Conservation (phyloP, 2,113 vertebrate species). For the Amblyornis subalaris region DNA sequence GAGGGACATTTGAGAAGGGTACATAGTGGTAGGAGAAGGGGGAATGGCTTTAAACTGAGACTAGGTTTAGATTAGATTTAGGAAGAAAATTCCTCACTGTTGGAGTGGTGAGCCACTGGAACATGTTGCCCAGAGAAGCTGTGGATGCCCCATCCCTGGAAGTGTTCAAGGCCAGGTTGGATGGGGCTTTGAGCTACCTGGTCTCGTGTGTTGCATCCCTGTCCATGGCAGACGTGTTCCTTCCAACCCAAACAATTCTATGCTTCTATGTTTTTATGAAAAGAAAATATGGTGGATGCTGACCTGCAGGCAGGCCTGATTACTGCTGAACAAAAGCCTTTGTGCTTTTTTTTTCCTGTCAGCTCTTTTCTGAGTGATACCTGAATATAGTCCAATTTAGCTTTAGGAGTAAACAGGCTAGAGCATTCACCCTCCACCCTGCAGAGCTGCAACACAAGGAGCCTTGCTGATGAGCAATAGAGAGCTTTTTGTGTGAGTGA, state of each 20-base stretch:
- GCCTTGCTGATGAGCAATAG: fast-evolving
- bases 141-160: not conserved
- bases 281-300: not conserved
- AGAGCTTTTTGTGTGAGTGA: fast-evolving
- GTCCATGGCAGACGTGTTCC: not conserved
- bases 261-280: not conserved
- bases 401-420: not conserved
- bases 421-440: not conserved
- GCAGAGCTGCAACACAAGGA: not conserved
- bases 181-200: not conserved
- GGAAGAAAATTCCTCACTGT: not conserved
- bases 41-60: not conserved
- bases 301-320: not conserved
- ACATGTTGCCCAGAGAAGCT: not conserved
- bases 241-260: not conserved
- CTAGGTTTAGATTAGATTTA: not conserved
- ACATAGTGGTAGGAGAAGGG: not conserved
- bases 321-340: not conserved
- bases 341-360: not conserved
- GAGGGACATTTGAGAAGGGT: not conserved
- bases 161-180: not conserved
- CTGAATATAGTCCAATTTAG: not conserved
- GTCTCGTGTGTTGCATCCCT: not conserved
- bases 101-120: not conserved
- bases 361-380: not conserved